Base-by-base conservation (phyloP, 2,888 invertebrate genomes). In the Orgyia antiqua region DNA sequence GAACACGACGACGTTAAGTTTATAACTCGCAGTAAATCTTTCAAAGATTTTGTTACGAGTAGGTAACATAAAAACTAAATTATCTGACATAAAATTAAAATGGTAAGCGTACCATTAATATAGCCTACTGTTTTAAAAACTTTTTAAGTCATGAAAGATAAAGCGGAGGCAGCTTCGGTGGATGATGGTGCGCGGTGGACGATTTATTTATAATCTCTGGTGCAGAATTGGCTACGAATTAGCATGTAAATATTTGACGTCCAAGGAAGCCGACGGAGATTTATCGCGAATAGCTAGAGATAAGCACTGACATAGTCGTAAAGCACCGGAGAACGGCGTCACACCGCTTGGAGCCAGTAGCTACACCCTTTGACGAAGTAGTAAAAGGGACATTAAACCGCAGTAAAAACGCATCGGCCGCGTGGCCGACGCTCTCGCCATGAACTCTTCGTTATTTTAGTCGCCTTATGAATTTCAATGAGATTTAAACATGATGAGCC, bases 241-340 rank as follows among this genome's bases (percentile, higher is more conserved):
- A 86, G 75, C 82, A 84, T 86, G 80, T 86, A 80, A 86, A 86
- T 86, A 86, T 84, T 86, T 82, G 76, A 86, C 70, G 83, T 83
- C 82, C 80, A 73, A 73, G 77, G 71, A 78, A 72, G 59, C 68
- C 70, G 69, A 74, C 62, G 61, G 71, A 80, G 86, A 86, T 84
- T 84, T 84, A 86, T 84, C 83, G 68, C 64, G 66, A 80, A 72
- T 55, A 72, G 70, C 66, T 54, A 34, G 54, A 74, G 86, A 86
- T 86, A 86, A 86, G 83, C 77, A 73, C 58, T 73, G 70, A 68
- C 71, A 53, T 61, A 51, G 67, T 80, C 84, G 82, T 84, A 83
- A 86, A 84, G 78, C 71, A 74, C 55, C 60, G 61, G 61, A 54
- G 52, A 62, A 54, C 53, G 48, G 39, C 45, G 36, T 29, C 24